Percentiles rank a stretch among this genome's conserved stretches.
Conservation (phyloP, 2,888 invertebrate genomes). For the Drosophila cyrtoloma region DNA sequence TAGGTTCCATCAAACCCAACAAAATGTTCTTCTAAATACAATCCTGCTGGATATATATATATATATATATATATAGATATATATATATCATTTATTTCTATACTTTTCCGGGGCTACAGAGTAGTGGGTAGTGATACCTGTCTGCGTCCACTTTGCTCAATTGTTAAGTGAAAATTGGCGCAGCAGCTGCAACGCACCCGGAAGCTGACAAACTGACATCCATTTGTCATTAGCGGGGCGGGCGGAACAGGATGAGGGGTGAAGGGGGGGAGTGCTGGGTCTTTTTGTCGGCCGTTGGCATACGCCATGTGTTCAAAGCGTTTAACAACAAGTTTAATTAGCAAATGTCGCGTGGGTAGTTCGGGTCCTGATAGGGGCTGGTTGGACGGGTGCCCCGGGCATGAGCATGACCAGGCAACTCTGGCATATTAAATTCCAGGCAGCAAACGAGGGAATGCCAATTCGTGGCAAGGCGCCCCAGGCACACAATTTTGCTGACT, state of each 20-base stretch:
- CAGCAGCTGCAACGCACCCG: constrained; percentile 56
- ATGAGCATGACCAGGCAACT: constrained; percentile 46
- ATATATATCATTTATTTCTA: background rate
- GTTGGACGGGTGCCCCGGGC: background rate
- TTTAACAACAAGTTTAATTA: constrained; percentile 66
- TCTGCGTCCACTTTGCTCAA: constrained; percentile 22
- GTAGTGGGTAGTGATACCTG: background rate
- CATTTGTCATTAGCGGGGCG: constrained; percentile 69
- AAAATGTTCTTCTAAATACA: background rate
- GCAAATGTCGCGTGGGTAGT: constrained; percentile 46
- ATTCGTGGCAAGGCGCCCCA: constrained; percentile 62
- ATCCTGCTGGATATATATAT: background rate
- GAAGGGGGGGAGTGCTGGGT: background rate
- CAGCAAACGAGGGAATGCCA: constrained; percentile 62
- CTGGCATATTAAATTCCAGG: constrained; percentile 56
- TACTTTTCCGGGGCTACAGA: background rate
- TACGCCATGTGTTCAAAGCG: constrained; percentile 54
- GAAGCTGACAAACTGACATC: constrained; percentile 68
- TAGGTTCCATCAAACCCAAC: constrained; percentile 34
- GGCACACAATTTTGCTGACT: constrained; percentile 44
- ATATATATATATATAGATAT: background rate
- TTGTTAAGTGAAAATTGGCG: constrained; percentile 51
- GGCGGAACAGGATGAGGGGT: background rate
- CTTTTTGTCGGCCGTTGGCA: constrained; percentile 32
- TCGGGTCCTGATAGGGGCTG: background rate